Conservation (phyloP, 2,888 invertebrate species). For the Camptogramma bilineatum region DNA sequence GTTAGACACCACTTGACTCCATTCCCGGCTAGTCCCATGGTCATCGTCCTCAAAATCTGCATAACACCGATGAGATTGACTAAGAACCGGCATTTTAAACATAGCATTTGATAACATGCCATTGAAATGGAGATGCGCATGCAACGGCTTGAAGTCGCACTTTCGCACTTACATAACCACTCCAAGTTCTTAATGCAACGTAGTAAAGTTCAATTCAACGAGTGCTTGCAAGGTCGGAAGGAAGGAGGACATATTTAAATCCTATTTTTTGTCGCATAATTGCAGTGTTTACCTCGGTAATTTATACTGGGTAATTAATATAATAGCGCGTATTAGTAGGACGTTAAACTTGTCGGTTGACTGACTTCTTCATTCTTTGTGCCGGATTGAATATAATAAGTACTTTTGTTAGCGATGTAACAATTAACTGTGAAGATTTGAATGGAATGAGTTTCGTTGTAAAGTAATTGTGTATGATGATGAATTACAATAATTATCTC, state of each 20-base stretch:
- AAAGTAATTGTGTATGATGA: slow-evolving; percentile 1
- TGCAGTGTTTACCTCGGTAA: slow-evolving; percentile 45
- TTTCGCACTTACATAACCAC: slow-evolving; percentile 59
- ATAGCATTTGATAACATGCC: slow-evolving; percentile 47
- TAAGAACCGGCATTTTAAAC: slow-evolving; percentile 33
- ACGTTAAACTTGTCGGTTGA: slow-evolving; percentile 41
- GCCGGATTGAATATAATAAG: slow-evolving; percentile 20
- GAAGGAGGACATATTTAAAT: slow-evolving; percentile 53
- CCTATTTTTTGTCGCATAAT: slow-evolving; percentile 50
- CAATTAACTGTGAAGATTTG: slow-evolving; percentile 9
- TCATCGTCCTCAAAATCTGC: slow-evolving; percentile 35
- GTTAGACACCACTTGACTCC: slow-evolving; percentile 14
- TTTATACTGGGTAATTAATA: slow-evolving; percentile 37
- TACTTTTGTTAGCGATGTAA: slow-evolving; percentile 18
- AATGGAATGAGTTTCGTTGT: neutral
- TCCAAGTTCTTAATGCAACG: slow-evolving; percentile 31
- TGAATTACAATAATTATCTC: neutral
- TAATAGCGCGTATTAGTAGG: slow-evolving; percentile 34
- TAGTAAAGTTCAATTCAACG: slow-evolving; percentile 41
- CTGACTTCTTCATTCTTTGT: slow-evolving; percentile 36
- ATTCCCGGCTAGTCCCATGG: slow-evolving; percentile 14
- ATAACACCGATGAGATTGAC: slow-evolving; percentile 37
- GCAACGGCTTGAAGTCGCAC: slow-evolving; percentile 60
- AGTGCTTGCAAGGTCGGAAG: slow-evolving; percentile 56
- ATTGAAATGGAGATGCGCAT: slow-evolving; percentile 60